Conservation (phyloP, 2,113 vertebrate species). For the Tetrao urogallus region DNA sequence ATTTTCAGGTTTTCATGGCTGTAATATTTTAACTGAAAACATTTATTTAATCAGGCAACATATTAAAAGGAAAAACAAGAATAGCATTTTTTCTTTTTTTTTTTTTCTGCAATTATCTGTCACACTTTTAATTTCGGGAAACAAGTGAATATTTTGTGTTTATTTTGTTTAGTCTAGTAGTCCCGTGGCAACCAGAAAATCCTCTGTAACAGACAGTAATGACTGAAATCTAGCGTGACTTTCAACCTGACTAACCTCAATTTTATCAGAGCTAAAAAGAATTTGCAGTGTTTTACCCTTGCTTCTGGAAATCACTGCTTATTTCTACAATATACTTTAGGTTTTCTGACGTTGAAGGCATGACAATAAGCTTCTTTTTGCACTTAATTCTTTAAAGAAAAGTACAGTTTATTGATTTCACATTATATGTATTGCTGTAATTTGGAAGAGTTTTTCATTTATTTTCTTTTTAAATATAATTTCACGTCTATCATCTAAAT, state of each 20-base stretch:
- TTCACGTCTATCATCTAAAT: not conserved
- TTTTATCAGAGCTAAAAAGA: not conserved
- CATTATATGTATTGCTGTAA: not conserved
- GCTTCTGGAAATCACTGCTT: not conserved
- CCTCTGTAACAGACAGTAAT: not conserved
- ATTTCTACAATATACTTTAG: not conserved
- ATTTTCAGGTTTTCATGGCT: not conserved
- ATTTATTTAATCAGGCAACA: not conserved
- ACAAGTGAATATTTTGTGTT: not conserved
- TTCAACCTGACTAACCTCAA: not conserved
- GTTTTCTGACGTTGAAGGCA: not conserved
- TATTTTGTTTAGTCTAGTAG: not conserved
- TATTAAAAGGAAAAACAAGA: not conserved
- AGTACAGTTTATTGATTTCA: conserved; percentile 32
- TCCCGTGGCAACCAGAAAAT: not conserved
- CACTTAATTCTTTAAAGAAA: not conserved
- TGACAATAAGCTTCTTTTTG: not conserved
- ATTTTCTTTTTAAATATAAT: not conserved
- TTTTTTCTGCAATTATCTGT: not conserved
- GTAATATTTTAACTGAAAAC: not conserved
- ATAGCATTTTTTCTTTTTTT: not conserved
- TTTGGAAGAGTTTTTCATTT: conserved; percentile 19
- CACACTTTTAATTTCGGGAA: not conserved
- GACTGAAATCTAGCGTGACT: not conserved
- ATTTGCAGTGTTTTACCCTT: not conserved